phyloP scores from a whole-genome alignment of 1,140 invertebrate species.

The Dufourea novaeangliae region DNA sequence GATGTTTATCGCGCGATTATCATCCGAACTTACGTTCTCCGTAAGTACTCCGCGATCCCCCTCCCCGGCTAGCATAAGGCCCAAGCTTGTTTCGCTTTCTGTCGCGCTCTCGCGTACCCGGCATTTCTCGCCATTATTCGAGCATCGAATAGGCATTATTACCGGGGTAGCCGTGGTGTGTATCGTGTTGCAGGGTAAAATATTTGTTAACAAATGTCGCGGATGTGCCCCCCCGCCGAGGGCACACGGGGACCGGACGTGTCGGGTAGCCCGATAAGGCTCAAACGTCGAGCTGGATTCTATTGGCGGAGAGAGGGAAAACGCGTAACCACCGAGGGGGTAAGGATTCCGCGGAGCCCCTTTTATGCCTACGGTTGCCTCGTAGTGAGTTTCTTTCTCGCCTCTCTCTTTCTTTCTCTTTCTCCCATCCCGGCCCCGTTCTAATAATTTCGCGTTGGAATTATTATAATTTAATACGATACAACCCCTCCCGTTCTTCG shows the following conservation, averaged over 20 bases:
- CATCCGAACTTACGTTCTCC: not conserved
- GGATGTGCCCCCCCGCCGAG: slow-evolving; percentile 53
- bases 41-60: not conserved
- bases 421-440: slow-evolving; percentile 31
- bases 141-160: slow-evolving; percentile 39
- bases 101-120: slow-evolving; percentile 13
- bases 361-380: slow-evolving; percentile 35
- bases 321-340: slow-evolving; percentile 47
- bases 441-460: slow-evolving; percentile 69
- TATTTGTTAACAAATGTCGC: slow-evolving; percentile 72
- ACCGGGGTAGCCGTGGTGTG: slow-evolving; percentile 36
- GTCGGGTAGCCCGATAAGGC: slow-evolving; percentile 55
- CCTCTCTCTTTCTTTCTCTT: not conserved
- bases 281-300: slow-evolving; percentile 50
- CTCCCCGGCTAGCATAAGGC: not conserved
- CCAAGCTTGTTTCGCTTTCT: slow-evolving; percentile 23
- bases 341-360: not conserved
- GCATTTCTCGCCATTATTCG: slow-evolving; percentile 33
- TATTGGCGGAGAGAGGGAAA: slow-evolving; percentile 32
- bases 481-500: slow-evolving; percentile 48
- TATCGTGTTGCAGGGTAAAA: slow-evolving; percentile 73
- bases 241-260: slow-evolving; percentile 50
- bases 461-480: slow-evolving; percentile 78
- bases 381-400: slow-evolving; percentile 36
- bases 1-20: slow-evolving; percentile 20